These are phyloP conservation scores for Onychomys leucogaster DNA, from an alignment of 2,797 vertebrate species.

Conservation along the genomic window DNA sequence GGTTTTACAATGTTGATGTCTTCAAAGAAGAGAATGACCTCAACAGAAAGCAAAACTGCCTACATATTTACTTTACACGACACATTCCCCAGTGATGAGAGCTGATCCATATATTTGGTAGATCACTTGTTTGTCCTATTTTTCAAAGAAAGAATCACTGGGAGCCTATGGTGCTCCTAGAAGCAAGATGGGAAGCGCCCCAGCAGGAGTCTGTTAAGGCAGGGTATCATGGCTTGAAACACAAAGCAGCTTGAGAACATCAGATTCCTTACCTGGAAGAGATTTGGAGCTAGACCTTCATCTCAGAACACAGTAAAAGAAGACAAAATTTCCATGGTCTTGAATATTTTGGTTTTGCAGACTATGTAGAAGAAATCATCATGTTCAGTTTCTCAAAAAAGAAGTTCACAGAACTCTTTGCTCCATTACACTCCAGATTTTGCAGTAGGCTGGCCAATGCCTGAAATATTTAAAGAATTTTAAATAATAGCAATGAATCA, in stretches of 20 bases:
- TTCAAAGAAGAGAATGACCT: background rate
- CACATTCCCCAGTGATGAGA: fast-evolving
- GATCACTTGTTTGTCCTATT: background rate
- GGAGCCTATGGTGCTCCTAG: background rate
- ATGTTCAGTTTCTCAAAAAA: background rate
- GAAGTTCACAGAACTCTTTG: background rate
- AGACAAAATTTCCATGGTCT: background rate
- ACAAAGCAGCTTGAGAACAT: too few species aligned
- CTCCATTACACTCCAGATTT: background rate
- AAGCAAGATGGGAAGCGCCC: background rate
- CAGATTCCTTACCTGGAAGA: background rate
- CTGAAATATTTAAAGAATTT: background rate
- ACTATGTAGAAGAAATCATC: background rate
- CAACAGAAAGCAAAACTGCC: background rate
- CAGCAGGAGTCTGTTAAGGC: background rate
- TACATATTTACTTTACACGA: background rate
- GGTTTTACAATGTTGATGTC: background rate
- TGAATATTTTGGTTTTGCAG: background rate
- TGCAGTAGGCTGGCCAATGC: background rate
- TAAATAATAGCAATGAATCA: background rate
- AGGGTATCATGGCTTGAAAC: background rate
- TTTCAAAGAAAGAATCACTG: background rate
- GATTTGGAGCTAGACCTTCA: background rate
- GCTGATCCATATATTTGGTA: background rate
- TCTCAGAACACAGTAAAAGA: background rate